Base-by-base conservation (phyloP, 1,140 invertebrate genomes). In the Limonius californicus region DNA sequence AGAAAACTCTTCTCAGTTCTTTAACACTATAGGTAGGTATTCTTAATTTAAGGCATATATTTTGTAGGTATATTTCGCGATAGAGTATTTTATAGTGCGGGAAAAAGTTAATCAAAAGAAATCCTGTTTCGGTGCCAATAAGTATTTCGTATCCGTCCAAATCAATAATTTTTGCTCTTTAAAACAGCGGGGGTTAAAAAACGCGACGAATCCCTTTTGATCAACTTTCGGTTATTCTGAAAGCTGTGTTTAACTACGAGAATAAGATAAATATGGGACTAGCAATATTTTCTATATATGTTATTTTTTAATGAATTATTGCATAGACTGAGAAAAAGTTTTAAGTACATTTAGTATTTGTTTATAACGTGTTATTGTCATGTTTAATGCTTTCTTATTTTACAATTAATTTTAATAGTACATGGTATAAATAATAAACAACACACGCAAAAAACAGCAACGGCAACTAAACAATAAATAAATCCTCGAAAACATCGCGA, bases 191-290 rank as follows among this genome's bases (percentile, higher is more conserved):
- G 11, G n/a, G 8, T 39, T 39, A 39, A 6, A 6, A 9, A 6
- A 39, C 1, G n/a, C 43, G 4, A 14, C 6, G 4, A 4, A 45
- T 39, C n/a, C 14, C 45, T 18, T 50, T 18, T 50, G 19, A 50
- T 19, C 9, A 50, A 50, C 16, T 50, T 50, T 50, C 16, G 12
- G 15, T 50, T 50, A 50, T 50, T 50, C 45, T 50, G 45, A 50
- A 50, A 50, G 45, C 45, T 50, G 45, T 50, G 16, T 39, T 39
- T 50, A 50, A 50, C 45, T 50, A 50, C 45, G 14, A 50, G 45
- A 50, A 50, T 50, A 50, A 50, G 45, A 50, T 50, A 50, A 50
- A 50, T 50, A 50, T 50, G 45, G 35, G 45, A 50, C 45, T 50
- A 50, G 45, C 20, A 45, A 45, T 45, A 6, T 45, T n/a, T n/a